Percentiles rank a stretch among this genome's conserved stretches.
Conservation (phyloP, 2,113 vertebrate genomes). For the Pluvialis apricaria region DNA sequence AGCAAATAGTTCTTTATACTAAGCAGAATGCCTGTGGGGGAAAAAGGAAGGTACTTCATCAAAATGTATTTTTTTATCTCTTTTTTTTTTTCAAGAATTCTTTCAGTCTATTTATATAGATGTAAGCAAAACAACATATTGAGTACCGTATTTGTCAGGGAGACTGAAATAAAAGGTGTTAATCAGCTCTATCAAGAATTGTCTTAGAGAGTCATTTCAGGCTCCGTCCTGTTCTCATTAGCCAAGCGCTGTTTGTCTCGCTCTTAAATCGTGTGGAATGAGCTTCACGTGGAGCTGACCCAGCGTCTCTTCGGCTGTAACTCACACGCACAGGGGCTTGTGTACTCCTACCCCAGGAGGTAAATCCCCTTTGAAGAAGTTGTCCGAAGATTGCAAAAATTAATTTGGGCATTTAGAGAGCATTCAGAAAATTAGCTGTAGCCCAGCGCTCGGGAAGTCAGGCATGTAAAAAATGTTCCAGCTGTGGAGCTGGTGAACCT, state of each 20-base stretch:
- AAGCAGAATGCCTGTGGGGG: neutral
- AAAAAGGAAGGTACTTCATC: neutral
- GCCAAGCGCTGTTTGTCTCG: neutral
- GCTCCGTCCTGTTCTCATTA: neutral
- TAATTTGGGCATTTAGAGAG: neutral
- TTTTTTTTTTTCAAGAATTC: neutral
- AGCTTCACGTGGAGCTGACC: neutral
- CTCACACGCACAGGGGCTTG: neutral
- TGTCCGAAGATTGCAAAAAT: neutral
- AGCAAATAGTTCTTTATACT: neutral
- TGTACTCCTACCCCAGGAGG: neutral
- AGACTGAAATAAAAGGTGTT: neutral
- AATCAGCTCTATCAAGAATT: neutral
- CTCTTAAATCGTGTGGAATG: neutral
- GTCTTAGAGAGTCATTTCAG: neutral
- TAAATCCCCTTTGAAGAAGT: neutral
- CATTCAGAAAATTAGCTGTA: neutral
- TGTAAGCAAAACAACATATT: accelerated
- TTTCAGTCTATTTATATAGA: neutral
- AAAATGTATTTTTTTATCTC: neutral
- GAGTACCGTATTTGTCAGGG: neutral
- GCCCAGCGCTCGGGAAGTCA: accelerated
- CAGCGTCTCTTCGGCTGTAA: neutral
- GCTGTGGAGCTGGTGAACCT: neutral
- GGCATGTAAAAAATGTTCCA: neutral